Conservation (phyloP, 2,888 invertebrate genomes). For the Xestoiulus laeticollis region DNA sequence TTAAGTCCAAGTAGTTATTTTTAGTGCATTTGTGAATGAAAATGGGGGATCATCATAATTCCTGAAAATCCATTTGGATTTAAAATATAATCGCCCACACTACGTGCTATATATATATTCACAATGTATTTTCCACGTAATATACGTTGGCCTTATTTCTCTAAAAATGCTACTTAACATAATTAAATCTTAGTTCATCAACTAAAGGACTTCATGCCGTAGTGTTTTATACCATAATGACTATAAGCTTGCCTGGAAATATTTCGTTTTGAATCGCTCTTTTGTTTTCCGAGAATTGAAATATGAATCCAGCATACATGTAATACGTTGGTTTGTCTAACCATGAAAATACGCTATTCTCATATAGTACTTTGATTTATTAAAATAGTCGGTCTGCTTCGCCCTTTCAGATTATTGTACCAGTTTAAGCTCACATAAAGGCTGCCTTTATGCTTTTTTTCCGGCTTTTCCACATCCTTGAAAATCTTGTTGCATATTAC, state of each 20-base stretch:
- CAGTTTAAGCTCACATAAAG: background rate
- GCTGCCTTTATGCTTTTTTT: background rate
- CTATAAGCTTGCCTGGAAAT: background rate
- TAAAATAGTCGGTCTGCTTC: background rate
- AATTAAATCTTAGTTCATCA: constrained; percentile 9
- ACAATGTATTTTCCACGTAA: background rate
- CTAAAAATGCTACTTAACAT: background rate
- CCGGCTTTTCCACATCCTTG: background rate
- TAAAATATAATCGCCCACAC: background rate
- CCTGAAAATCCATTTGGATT: background rate
- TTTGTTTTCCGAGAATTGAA: background rate
- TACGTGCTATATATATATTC: background rate
- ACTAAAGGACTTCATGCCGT: background rate
- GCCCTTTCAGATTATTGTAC: background rate
- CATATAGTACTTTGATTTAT: background rate
- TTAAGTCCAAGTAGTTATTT: background rate
- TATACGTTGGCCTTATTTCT: background rate
- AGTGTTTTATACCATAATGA: background rate
- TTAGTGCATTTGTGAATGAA: background rate
- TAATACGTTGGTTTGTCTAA: background rate
- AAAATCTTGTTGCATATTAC: background rate
- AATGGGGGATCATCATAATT: background rate
- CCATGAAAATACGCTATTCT: background rate
- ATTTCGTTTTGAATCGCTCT: background rate
- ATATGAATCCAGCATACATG: background rate